These are phyloP conservation scores for Nesidiocoris tenuis DNA, from an alignment of 2,888 invertebrate species.

Conservation along the genomic window DNA sequence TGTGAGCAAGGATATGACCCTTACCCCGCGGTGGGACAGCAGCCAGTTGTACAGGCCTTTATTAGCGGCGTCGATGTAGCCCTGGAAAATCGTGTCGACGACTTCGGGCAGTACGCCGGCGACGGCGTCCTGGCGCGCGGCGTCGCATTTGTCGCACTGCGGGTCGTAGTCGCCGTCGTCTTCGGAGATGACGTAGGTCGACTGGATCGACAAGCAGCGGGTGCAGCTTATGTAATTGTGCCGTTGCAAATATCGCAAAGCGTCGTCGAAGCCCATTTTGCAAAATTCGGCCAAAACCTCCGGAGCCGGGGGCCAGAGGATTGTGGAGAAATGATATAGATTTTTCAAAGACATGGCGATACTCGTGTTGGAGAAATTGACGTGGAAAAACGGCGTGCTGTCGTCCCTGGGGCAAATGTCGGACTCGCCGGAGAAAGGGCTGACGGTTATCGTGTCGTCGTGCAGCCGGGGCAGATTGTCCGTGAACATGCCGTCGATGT, in stretches of 20 bases:
- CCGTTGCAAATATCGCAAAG: constrained; percentile 77
- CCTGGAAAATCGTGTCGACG: constrained; percentile 86
- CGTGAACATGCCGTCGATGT: constrained; percentile 95
- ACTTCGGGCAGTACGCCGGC: constrained; percentile 86
- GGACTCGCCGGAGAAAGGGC: constrained; percentile 94
- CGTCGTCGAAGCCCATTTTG: constrained; percentile 95
- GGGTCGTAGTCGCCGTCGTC: constrained; percentile 74
- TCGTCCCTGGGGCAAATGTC: constrained; percentile 91
- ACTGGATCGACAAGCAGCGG: constrained; percentile 84
- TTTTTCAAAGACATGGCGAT: constrained; percentile 92
- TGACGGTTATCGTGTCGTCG: constrained; percentile 92
- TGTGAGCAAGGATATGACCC: constrained; percentile 74
- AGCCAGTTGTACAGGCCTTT: constrained; percentile 88
- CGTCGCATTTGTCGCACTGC: constrained; percentile 83
- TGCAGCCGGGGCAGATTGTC: constrained; percentile 90
- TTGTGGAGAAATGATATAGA: constrained; percentile 86
- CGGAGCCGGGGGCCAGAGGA: constrained; percentile 92
- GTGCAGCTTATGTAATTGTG: constrained; percentile 92
- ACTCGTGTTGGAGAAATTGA: constrained; percentile 84
- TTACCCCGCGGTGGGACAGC: constrained; percentile 78
- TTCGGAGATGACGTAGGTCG: constrained; percentile 78
- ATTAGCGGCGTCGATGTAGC: constrained; percentile 89
- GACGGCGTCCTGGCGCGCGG: constrained; percentile 85
- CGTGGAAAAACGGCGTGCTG: constrained; percentile 79
- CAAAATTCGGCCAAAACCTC: constrained; percentile 90